Evolutionary conservation across 2,888 invertebrate genomes (phyloP), one percentile per base, ranked within the genome.

Genomic region (Cryptocephalus primarius): DNA sequence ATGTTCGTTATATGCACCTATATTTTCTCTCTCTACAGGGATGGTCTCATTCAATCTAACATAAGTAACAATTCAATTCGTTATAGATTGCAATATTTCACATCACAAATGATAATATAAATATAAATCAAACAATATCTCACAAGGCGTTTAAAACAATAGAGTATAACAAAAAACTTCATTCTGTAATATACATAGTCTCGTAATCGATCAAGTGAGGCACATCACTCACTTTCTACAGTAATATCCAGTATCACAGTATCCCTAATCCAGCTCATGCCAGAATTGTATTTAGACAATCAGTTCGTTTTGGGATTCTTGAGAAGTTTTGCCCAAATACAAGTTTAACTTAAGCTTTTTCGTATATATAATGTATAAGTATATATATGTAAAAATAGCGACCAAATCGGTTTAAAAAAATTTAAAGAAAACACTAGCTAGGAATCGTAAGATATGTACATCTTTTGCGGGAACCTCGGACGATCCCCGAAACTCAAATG

Each of bases 181-280:
- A 22, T 22, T 22, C 22, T 22, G 22, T 22, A 22, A 22, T 22
- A 22, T 22, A 22, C 22, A 22, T 22, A 22, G 22, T 22, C 22
- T 51, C 48, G 50, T 48, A 45, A 45, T 55, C 53, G 55, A 48
- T 48, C 43, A 22, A 31, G 46, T 50, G 52, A 51, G 51, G 47
- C 43, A 47, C 42, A 42, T 39, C 43, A 43, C 50, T 51, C 52
- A 48, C 48, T 46, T 46, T 46, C 42, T 46, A 49, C 43, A 45
- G 45, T 50, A 47, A 51, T 51, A 53, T 53, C 57, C 61, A 59
- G 57, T 61, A 61, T 61, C 61, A 61, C 61, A 61, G 61, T 58
- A 60, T 60, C 56, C 57, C 55, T 48, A 49, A 38, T 44, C 39
- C 31, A 54, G 48, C 49, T 51, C 47, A 42, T 39, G 48, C 44